Evolutionary conservation across 2,113 vertebrate genomes (phyloP).

Genomic region (Cyanoramphus novaezelandiae): DNA sequence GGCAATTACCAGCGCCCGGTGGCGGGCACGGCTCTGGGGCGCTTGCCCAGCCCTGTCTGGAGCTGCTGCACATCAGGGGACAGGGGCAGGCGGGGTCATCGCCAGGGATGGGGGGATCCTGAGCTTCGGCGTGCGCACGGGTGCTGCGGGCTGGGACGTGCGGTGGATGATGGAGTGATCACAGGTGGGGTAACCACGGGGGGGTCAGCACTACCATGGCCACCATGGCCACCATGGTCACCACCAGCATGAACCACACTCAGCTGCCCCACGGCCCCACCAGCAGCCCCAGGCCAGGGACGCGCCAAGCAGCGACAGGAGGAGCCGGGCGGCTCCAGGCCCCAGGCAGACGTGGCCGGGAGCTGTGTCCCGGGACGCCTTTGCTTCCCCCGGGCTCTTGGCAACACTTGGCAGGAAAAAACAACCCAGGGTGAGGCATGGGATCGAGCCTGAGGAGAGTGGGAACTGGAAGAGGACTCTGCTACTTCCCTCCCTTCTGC

Average conservation of each 20-base stretch:
- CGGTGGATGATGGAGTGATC: neutral
- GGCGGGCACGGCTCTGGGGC: no score
- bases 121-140: accelerated
- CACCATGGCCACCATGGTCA: accelerated
- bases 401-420: neutral
- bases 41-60: neutral
- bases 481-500: neutral
- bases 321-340: neutral
- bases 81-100: neutral
- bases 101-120: neutral
- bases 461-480: neutral
- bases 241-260: neutral
- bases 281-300: neutral
- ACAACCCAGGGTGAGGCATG: neutral
- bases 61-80: neutral
- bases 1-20: neutral
- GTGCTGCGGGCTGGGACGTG: neutral
- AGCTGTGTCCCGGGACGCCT: neutral
- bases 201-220: neutral
- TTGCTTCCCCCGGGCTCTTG: neutral
- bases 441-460: neutral
- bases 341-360: neutral
- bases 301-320: neutral
- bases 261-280: accelerated
- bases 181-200: neutral